phyloP scores from a whole-genome alignment of 2,113 vertebrate genomes.

The Cyanoramphus novaezelandiae region DNA sequence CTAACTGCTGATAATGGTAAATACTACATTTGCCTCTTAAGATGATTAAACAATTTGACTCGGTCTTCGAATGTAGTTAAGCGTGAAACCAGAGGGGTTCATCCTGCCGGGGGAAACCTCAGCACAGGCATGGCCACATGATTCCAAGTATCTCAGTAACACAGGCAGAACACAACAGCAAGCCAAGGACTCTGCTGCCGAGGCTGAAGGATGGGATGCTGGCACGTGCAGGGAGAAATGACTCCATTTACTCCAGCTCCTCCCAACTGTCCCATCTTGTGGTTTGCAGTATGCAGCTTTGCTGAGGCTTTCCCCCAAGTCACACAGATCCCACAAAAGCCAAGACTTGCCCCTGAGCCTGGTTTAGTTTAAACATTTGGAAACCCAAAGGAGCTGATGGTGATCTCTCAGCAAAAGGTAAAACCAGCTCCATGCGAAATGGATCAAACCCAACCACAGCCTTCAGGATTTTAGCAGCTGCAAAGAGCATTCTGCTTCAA shows the following conservation, averaged over 20 bases:
- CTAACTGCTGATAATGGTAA: neutral
- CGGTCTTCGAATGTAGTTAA: neutral
- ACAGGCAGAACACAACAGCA: neutral
- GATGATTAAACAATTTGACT: neutral
- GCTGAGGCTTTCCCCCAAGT: neutral
- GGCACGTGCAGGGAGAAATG: neutral
- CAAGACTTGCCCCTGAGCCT: neutral
- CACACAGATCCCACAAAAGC: neutral
- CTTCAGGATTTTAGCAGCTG: neutral
- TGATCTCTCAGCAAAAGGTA: neutral
- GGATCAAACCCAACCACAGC: neutral
- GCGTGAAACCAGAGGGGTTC: neutral
- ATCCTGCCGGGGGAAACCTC: neutral
- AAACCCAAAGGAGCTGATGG: neutral
- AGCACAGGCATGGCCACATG: neutral
- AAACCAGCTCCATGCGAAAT: neutral
- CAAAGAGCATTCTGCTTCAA: neutral
- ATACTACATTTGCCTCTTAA: neutral
- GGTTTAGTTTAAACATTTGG: neutral
- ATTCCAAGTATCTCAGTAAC: neutral
- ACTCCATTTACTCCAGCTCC: too few relatives aligned
- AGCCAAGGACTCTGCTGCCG: neutral
- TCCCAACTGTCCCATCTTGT: neutral
- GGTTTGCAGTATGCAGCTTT: neutral
- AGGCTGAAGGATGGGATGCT: neutral